A percentile compares a stretch with the other conserved stretches of the same genome.
Evolutionary conservation across 2,888 invertebrate species (phyloP).

Genomic region (Limnephilus rhombicus): DNA sequence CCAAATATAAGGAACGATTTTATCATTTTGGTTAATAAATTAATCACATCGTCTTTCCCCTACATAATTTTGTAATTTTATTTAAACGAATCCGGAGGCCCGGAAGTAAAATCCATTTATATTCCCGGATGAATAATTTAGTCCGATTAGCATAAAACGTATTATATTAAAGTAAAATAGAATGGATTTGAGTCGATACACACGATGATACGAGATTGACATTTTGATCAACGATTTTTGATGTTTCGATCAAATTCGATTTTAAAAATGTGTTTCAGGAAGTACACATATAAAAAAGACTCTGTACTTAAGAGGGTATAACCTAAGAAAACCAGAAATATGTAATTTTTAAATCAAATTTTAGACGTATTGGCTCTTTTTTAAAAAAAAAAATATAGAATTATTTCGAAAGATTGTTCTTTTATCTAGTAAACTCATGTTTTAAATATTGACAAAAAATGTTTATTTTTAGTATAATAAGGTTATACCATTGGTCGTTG

Average conservation of each 20-base stretch:
- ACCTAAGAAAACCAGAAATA: no score
- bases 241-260: background rate
- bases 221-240: background rate
- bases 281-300: no score
- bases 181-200: background rate
- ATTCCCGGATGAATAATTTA: background rate
- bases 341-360: no score
- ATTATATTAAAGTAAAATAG: background rate
- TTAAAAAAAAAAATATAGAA: no score
- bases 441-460: no score
- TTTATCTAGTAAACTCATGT: no score
- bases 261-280: background rate
- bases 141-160: background rate
- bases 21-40: background rate
- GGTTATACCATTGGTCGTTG: no score
- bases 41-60: background rate
- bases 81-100: background rate
- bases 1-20: no score
- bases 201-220: background rate
- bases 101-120: background rate
- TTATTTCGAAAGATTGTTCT: no score
- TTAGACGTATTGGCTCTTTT: no score
- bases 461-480: no score
- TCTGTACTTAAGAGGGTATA: no score
- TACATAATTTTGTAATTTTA: background rate